phyloP scores from a whole-genome alignment of 2,113 vertebrate species.

The Platysteira castanea region DNA sequence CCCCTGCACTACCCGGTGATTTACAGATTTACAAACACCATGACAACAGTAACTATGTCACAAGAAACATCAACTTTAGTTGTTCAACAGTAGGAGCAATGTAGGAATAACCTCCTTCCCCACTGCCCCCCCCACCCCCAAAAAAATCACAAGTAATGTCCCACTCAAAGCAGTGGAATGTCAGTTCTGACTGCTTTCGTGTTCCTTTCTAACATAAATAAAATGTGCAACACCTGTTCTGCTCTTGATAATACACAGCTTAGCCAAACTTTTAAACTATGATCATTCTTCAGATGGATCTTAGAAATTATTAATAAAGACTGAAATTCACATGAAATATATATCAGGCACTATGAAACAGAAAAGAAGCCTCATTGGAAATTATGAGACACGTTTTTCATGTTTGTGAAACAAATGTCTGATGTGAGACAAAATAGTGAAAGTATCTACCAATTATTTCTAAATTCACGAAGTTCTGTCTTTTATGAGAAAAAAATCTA shows the following conservation, averaged over 20 bases:
- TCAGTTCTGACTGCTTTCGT: neutral
- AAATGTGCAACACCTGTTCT: neutral
- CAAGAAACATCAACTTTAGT: neutral
- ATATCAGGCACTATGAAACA: constrained; percentile 19
- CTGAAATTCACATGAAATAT: neutral
- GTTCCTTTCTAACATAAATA: neutral
- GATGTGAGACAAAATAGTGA: constrained; percentile 17
- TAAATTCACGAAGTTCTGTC: constrained; percentile 5
- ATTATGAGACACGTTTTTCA: constrained; percentile 29
- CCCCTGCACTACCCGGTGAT: neutral
- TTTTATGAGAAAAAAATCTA: constrained; percentile 40
- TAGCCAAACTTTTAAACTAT: constrained; percentile 17
- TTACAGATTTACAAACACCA: neutral
- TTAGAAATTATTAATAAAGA: neutral
- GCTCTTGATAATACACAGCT: neutral
- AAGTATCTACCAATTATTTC: constrained; percentile 49
- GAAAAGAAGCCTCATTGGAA: constrained; percentile 31
- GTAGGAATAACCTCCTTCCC: no score
- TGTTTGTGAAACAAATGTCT: constrained; percentile 33
- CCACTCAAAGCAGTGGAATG: no score
- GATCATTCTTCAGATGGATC: neutral
- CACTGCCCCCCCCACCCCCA: no score
- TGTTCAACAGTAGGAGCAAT: neutral
- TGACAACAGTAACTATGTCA: neutral
- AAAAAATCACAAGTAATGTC: no score